Evolutionary conservation across 2,113 vertebrate genomes (phyloP), one percentile per base, ranked within the genome.

Genomic region (Zosterops borbonicus): DNA sequence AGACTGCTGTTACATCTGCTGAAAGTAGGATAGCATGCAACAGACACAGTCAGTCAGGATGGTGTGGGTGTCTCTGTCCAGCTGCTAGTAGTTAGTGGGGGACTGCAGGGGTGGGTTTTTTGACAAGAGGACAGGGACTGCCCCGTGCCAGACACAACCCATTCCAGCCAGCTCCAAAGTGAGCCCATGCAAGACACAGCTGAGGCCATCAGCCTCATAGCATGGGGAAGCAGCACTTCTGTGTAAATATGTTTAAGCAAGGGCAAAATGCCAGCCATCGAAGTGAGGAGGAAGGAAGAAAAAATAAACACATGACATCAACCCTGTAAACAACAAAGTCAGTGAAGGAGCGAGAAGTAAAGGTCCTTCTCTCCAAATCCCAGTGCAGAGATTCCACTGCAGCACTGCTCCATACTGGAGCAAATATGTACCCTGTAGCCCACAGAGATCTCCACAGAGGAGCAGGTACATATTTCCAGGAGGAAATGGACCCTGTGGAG

Each of bases 101-200:
- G 6, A 3, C 9, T 53, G 11, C 19, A 83, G 39, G 27, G 11
- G 2, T 28, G 28, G 7, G 9, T 8, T 71, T 35, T 46, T 14
- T 20, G 19, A 53, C 17, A 37, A 52, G 7, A 53, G 16, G 23
- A 18, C 8, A 41, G 21, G 12, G 23, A 2, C 13, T 65, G 23
- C 7, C 15, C 28, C 6, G 0, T 53, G 50, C 15, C 2, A 1
- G 14, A 14, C 25, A 42, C 41, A 42, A 21, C 4, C 2, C 5
- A 0, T 81, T 77, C 27, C 27, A 52, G 19, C 9, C 14, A 12
- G 20, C 18, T 59, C 11, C 39, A 67, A 2, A 17, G 22, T 6
- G 12, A 62, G 23, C 18, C 10, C 25, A 15, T 22, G 29, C 31
- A 63, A 52, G 58, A 55, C 37, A 56, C 9, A 52, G 13, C 16